phyloP scores from a whole-genome alignment of 2,113 vertebrate species.

The Sander vitreus region DNA sequence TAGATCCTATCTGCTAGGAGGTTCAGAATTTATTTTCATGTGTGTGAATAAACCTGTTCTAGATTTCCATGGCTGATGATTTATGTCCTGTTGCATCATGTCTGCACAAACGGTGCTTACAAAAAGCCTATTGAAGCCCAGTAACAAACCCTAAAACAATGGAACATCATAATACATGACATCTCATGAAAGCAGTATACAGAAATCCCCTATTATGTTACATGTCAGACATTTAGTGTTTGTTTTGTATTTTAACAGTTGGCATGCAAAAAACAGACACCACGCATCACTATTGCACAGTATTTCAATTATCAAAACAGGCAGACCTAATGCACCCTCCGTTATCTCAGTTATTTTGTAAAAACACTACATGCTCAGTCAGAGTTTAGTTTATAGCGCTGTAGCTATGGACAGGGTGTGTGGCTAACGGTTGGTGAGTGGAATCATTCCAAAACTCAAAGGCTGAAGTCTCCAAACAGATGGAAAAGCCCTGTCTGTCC shows the following conservation, averaged over 20 bases:
- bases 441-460: conserved; percentile 52
- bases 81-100: conserved; percentile 35
- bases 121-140: conserved; percentile 45
- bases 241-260: conserved; percentile 33
- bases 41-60: conserved; percentile 8
- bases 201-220: conserved; percentile 12
- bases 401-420: background rate
- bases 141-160: conserved; percentile 41
- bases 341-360: conserved; percentile 22
- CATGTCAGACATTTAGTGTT: conserved; percentile 31
- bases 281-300: background rate
- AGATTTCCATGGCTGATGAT: conserved; percentile 23
- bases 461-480: conserved; percentile 76
- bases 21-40: conserved; percentile 27
- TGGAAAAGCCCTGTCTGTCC: conserved; percentile 52
- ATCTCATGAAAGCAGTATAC: conserved; percentile 25
- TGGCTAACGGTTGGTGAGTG: conserved; percentile 35
- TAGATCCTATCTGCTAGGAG: conserved; percentile 40
- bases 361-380: conserved; percentile 2
- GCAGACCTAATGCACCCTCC: background rate
- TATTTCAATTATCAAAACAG: conserved; percentile 40
- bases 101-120: conserved; percentile 51
- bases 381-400: conserved; percentile 6
- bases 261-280: conserved; percentile 1
- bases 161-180: conserved; percentile 14